Evolutionary conservation across 2,113 vertebrate genomes (phyloP).

Genomic region (Delphinus delphis): DNA sequence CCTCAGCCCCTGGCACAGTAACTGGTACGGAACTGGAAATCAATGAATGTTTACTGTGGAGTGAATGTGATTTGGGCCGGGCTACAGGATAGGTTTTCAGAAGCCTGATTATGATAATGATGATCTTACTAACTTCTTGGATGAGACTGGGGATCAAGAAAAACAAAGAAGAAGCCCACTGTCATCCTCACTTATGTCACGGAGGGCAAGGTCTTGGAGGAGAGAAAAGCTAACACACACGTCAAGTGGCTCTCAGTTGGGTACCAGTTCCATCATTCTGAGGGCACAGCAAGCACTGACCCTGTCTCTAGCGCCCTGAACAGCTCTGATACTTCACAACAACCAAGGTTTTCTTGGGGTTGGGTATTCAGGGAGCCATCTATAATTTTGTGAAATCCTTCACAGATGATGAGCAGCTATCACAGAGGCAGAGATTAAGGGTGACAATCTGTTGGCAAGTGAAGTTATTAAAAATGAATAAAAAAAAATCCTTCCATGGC

Average conservation of each 20-base stretch:
- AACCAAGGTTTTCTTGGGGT: background rate
- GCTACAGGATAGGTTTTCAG: background rate
- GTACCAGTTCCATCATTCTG: background rate
- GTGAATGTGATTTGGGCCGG: background rate
- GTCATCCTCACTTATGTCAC: background rate
- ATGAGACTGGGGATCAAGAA: background rate
- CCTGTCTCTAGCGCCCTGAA: background rate
- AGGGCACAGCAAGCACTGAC: background rate
- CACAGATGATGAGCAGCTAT: background rate
- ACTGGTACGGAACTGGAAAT: background rate
- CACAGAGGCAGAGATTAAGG: background rate
- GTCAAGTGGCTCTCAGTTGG: background rate
- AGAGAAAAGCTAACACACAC: background rate
- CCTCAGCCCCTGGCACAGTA: background rate
- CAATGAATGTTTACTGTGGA: background rate
- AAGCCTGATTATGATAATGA: background rate
- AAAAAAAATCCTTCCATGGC: background rate
- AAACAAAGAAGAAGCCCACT: background rate
- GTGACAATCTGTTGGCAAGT: background rate
- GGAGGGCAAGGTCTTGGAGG: background rate
- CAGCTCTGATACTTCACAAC: background rate
- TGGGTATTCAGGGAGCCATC: background rate
- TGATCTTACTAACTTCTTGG: background rate
- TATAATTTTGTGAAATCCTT: background rate
- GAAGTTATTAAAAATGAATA: background rate